phyloP scores from a whole-genome alignment of 2,797 vertebrate species.

The Malurus leucopterus region DNA sequence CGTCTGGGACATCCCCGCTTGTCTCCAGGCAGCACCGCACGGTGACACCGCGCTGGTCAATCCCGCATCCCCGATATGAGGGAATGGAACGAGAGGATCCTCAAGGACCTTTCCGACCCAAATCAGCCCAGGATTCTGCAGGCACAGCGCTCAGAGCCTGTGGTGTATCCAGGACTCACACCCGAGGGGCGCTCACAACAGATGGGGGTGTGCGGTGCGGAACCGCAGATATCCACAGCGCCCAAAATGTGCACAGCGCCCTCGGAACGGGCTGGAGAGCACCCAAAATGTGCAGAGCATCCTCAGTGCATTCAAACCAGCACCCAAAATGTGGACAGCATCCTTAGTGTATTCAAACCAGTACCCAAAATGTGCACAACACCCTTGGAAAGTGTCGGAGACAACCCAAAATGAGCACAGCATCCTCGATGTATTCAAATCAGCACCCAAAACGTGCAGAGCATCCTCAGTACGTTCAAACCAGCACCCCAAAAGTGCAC shows the following conservation, averaged over 20 bases:
- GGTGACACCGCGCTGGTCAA: rapidly evolving
- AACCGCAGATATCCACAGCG: rapidly evolving
- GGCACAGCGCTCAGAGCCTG: rapidly evolving
- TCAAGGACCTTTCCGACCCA: rapidly evolving
- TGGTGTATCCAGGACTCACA: rapidly evolving
- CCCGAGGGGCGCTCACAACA: rapidly evolving
- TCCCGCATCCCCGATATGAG: rapidly evolving
- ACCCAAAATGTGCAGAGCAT: not conserved
- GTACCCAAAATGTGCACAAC: not conserved
- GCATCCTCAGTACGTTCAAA: no score
- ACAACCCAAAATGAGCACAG: no score
- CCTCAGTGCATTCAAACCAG: not conserved
- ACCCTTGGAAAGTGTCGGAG: no score
- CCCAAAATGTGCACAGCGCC: not conserved
- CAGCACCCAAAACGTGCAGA: no score
- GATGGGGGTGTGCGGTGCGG: rapidly evolving
- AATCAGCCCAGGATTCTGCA: not conserved
- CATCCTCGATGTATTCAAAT: no score
- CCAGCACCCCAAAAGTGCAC: no score
- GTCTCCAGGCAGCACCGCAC: rapidly evolving
- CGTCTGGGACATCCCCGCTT: rapidly evolving
- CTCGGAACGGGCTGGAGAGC: rapidly evolving
- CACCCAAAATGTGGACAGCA: not conserved
- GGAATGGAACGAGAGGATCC: rapidly evolving
- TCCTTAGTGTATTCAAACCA: no score